These are phyloP conservation scores for Musca domestica DNA, from an alignment of 1,140 invertebrate species.

Conservation along the genomic window DNA sequence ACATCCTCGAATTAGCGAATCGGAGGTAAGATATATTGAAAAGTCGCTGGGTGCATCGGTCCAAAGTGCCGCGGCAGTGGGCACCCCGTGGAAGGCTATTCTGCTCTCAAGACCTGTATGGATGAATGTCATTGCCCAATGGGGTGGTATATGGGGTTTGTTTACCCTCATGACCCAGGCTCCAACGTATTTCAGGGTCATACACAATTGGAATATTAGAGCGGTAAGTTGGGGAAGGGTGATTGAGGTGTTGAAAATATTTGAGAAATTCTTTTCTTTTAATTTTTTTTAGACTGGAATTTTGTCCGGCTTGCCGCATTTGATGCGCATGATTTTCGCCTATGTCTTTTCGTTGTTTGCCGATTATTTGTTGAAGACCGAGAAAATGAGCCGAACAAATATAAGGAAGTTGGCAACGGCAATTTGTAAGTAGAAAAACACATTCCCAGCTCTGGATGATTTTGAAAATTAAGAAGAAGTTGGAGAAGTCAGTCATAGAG, in stretches of 20 bases:
- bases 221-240: slow-evolving; percentile 58
- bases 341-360: slow-evolving; percentile 60
- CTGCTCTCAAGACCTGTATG: slow-evolving; percentile 73
- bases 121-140: slow-evolving; percentile 74
- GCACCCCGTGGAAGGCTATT: slow-evolving; percentile 73
- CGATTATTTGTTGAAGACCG: slow-evolving; percentile 62
- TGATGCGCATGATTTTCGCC: slow-evolving; percentile 64
- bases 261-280: background rate
- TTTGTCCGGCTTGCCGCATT: slow-evolving; percentile 65
- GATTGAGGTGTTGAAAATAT: background rate
- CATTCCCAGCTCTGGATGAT: too few relatives aligned
- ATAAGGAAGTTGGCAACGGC: slow-evolving; percentile 64
- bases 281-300: slow-evolving; percentile 60
- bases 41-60: slow-evolving; percentile 58
- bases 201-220: slow-evolving; percentile 78
- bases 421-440: slow-evolving; percentile 59
- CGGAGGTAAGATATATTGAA: slow-evolving; percentile 66
- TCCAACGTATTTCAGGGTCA: slow-evolving; percentile 81
- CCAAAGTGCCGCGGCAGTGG: slow-evolving; percentile 43
- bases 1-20: slow-evolving; percentile 71
- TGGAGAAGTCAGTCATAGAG: too few relatives aligned
- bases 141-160: slow-evolving; percentile 81
- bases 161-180: slow-evolving; percentile 81
- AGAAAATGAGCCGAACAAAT: slow-evolving; percentile 62
- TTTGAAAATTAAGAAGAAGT: too few relatives aligned